Base-by-base conservation (phyloP, 2,888 invertebrate species). In the Callosobruchus maculatus region DNA sequence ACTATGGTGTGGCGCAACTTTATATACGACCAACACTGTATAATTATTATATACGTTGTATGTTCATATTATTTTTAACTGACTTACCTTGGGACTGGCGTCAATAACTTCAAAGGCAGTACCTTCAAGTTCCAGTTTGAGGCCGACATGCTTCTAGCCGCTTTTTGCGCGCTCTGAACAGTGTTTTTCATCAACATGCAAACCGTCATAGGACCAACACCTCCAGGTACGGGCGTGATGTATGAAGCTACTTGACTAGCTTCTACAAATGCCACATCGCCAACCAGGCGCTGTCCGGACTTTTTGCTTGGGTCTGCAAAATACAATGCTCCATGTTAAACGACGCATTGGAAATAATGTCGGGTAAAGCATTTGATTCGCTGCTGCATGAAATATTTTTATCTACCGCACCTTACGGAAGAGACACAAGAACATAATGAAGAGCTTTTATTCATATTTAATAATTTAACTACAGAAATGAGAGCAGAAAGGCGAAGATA, bases 181-280 rank as follows among this genome's bases (percentile, higher is more conserved):
- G 98, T 98, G 88, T 99, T 99, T 81, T 92, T 92, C 96, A 98
- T 96, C 49, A 97, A 88, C 97, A 98, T 98, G 21, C 98, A 97
- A 78, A 98, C 99, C 0, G 99, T 99, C 98, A 99, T 98, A 20
- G 99, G 99, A 0, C 99, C 99, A 76, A 99, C 99, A 77, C 99
- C 99, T 74, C 96, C 95, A 18, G 97, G 97, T 71, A 98, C 98
- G 3, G 98, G 98, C 22, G 98, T 98, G 83, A 98, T 95, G 88
- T 92, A 93, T 0, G 95, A 92, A 20, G 98, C 98, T 76, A 95
- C 93, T 80, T 91, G 86, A 79, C 90, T 89, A 4, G 94, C 98
- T 85, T 94, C 95, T 21, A 89, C 90, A 88, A 92, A 98, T 73
- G 93, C 94, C 7, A 99, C 98, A 90, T 99, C 99, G 72, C 99